Percentiles rank a stretch among this genome's conserved stretches.
These are phyloP conservation scores for Emydura subglobosa DNA, from an alignment of 2,113 vertebrate species.

Conservation along the genomic window DNA sequence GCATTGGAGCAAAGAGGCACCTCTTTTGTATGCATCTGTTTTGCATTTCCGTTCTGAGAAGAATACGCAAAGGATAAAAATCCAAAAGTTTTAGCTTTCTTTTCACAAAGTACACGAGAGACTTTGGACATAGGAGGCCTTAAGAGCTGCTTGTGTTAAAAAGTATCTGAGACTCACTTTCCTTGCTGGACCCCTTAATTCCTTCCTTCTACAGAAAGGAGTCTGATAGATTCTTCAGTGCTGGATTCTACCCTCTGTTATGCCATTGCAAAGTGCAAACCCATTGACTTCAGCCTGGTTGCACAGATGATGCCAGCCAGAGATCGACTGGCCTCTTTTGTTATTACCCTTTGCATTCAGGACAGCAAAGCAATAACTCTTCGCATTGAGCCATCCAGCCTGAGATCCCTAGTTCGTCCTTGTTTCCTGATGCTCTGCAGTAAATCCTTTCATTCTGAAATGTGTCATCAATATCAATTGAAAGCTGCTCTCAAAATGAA, in stretches of 20 bases:
- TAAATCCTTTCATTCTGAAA: too few relatives aligned
- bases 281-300: background rate
- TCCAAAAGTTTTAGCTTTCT: background rate
- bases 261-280: background rate
- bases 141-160: background rate
- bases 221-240: background rate
- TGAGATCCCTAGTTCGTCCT: background rate
- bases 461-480: too few relatives aligned
- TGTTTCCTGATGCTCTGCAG: background rate
- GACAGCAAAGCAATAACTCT: background rate
- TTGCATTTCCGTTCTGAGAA: background rate
- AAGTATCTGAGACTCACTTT: background rate
- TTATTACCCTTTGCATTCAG: background rate
- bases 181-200: background rate
- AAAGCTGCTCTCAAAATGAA: background rate
- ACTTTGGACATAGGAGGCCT: background rate
- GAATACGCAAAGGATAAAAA: background rate
- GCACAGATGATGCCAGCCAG: background rate
- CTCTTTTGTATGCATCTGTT: background rate
- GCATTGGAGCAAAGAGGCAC: background rate
- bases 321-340: background rate
- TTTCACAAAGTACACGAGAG: background rate
- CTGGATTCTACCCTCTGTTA: background rate
- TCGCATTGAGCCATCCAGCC: background rate
- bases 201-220: background rate